A percentile compares a stretch with the other conserved stretches of the same genome.
Evolutionary conservation across 2,888 invertebrate species (phyloP).

Genomic region (Mythimna albipuncta): DNA sequence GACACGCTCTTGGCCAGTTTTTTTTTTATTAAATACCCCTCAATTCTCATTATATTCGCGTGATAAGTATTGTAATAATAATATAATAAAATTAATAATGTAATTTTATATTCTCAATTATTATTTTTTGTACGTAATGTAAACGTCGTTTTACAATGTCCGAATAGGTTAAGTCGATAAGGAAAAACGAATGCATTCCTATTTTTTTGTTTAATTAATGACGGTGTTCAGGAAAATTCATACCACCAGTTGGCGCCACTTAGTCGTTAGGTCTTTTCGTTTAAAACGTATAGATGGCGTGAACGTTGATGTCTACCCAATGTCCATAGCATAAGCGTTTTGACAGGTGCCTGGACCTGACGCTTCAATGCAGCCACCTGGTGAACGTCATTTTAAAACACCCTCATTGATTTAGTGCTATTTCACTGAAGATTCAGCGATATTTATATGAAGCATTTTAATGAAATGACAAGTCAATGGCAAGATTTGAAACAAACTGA

Average conservation of each 20-base stretch:
- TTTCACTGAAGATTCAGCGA: background rate
- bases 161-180: background rate
- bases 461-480: background rate
- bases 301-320: no score
- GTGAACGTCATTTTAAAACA: no score
- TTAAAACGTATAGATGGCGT: no score
- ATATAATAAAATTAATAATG: background rate
- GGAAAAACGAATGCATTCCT: background rate
- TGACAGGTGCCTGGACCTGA: no score
- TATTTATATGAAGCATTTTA: background rate
- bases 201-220: background rate
- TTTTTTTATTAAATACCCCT: conserved; percentile 16
- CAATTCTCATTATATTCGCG: conserved; percentile 21
- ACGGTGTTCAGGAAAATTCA: no score
- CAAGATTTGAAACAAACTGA: background rate
- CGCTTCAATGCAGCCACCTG: no score
- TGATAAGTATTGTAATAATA: conserved; percentile 4
- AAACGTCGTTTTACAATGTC: background rate
- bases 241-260: no score
- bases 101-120: background rate
- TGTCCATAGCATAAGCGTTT: no score
- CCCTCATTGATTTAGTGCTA: background rate
- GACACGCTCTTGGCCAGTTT: background rate
- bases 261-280: no score
- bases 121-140: background rate